These are phyloP conservation scores for Anastrepha ludens DNA, from an alignment of 1,140 invertebrate genomes.

Conservation along the genomic window DNA sequence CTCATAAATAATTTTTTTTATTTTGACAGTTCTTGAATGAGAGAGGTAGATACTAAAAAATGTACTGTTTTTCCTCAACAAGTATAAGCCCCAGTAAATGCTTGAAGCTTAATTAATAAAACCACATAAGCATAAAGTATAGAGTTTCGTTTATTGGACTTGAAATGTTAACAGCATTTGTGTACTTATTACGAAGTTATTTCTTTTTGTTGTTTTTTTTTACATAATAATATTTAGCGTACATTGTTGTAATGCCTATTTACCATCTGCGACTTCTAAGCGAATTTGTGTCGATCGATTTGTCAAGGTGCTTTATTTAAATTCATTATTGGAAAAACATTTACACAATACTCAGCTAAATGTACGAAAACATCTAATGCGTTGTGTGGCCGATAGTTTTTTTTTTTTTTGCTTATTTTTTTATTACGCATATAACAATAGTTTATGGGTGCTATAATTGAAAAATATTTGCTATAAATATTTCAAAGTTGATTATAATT, in stretches of 20 bases:
- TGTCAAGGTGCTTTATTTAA: constrained; percentile 11
- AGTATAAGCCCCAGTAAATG: too few species aligned
- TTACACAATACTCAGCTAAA: not conserved
- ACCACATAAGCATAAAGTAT: not conserved
- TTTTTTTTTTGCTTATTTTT: not conserved
- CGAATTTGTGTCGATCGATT: constrained; percentile 15
- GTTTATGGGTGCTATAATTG: not conserved
- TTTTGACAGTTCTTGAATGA: too few species aligned
- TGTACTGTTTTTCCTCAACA: too few species aligned
- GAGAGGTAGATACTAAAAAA: too few species aligned
- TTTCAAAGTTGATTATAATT: not conserved
- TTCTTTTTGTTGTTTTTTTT: not conserved
- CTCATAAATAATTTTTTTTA: too few species aligned
- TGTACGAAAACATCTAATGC: not conserved
- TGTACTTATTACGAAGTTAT: not conserved
- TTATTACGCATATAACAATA: not conserved
- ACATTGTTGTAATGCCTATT: not conserved
- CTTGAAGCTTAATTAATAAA: not conserved
- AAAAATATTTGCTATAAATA: not conserved
- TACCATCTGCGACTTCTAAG: not conserved
- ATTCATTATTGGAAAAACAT: not conserved
- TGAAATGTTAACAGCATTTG: constrained; percentile 48
- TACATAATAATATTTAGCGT: constrained; percentile 27
- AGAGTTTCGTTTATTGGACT: constrained; percentile 44
- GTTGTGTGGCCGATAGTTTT: not conserved